These are phyloP conservation scores for Gymnogyps californianus DNA, from an alignment of 2,113 vertebrate species.

Conservation along the genomic window DNA sequence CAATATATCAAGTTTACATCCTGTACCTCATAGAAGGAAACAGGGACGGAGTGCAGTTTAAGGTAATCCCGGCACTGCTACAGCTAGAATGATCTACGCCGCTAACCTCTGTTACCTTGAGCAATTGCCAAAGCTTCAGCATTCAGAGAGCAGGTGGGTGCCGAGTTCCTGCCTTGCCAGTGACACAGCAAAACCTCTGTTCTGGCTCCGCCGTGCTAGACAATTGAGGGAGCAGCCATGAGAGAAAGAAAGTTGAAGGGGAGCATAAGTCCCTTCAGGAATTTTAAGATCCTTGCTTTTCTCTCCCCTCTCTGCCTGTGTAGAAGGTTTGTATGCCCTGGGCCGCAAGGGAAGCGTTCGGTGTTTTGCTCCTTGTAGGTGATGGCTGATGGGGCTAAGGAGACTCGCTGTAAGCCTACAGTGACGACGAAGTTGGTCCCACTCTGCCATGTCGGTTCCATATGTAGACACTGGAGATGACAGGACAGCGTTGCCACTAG, in stretches of 20 bases:
- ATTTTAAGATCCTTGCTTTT: not conserved
- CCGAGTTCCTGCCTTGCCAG: not conserved
- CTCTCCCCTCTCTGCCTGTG: not conserved
- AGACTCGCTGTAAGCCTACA: not conserved
- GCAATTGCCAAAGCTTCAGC: not conserved
- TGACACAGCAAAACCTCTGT: not conserved
- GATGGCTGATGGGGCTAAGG: not conserved
- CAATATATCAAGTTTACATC: not conserved
- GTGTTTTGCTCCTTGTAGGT: not conserved
- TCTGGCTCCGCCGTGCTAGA: not conserved
- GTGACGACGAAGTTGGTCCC: not conserved
- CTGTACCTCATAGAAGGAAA: accelerated
- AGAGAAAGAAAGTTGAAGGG: not conserved
- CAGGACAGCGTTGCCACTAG: accelerated
- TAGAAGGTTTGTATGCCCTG: not conserved
- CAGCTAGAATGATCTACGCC: not conserved
- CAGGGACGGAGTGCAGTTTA: not conserved
- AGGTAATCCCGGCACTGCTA: not conserved
- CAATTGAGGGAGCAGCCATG: not conserved
- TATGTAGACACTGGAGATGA: too few species aligned
- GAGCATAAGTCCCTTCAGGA: not conserved
- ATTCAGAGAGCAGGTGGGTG: not conserved
- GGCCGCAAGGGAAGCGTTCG: not conserved
- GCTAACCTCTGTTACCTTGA: not conserved
- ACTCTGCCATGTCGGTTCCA: not conserved